phyloP scores from a whole-genome alignment of 1,140 invertebrate species.

The Papilio polytes region DNA sequence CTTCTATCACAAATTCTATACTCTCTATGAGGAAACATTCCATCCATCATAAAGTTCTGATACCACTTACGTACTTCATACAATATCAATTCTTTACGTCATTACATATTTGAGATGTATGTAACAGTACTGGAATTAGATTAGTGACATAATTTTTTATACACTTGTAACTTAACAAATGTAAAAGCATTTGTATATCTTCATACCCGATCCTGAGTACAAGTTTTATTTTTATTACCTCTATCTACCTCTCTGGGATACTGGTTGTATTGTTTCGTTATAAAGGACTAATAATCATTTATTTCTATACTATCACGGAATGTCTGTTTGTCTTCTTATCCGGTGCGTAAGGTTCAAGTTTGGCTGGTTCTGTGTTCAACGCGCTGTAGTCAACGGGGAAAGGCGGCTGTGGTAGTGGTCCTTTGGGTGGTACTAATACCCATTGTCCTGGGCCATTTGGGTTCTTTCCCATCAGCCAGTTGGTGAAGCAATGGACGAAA shows the following conservation, averaged over 20 bases:
- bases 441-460: constrained; percentile 90
- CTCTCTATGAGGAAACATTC: not conserved
- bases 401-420: constrained; percentile 65
- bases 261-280: not conserved
- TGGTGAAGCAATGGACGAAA: constrained; percentile 88
- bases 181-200: not conserved
- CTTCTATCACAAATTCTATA: constrained; percentile 13
- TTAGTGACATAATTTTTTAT: not conserved
- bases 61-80: not conserved
- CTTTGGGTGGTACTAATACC: constrained; percentile 86
- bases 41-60: not conserved
- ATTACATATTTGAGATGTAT: too few species aligned
- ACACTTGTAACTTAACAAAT: not conserved
- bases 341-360: constrained; percentile 88
- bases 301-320: constrained; percentile 87
- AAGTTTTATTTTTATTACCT: too few species aligned
- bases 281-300: not conserved
- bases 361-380: constrained; percentile 87
- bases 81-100: not conserved
- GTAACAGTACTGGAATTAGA: not conserved
- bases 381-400: constrained; percentile 91
- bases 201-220: not conserved
- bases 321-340: constrained; percentile 88
- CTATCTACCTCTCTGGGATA: not conserved
- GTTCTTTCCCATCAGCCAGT: constrained; percentile 88